Evolutionary conservation across 30 jellyfish, hydroid and myxozoan species (phyloP).

Genomic region (Turritopsis rubra): DNA sequence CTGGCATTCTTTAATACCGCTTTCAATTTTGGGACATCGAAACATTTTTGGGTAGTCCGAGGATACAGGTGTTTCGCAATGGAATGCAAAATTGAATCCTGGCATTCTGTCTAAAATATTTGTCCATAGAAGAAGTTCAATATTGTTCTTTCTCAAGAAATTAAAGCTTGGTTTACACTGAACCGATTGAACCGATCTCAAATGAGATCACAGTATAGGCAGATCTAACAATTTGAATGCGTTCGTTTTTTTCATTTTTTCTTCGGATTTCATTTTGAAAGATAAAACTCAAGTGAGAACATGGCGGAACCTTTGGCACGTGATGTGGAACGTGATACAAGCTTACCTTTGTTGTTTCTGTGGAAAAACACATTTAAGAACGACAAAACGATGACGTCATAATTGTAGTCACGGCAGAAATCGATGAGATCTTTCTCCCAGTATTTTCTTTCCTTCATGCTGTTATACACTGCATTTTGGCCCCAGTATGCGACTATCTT

Average conservation of each 20-base stretch:
- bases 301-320: too few relatives aligned
- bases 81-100: conserved; percentile 90
- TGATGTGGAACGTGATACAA: too few relatives aligned
- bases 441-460: conserved; percentile 48
- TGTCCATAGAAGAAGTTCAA: too few relatives aligned
- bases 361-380: conserved; percentile 76
- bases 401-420: conserved; percentile 64
- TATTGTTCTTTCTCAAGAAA: too few relatives aligned
- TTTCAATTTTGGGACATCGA: conserved; percentile 81
- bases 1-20: conserved; percentile 77
- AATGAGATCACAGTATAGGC: too few relatives aligned
- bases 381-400: conserved; percentile 83
- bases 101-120: conserved; percentile 73
- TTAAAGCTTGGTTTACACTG: too few relatives aligned
- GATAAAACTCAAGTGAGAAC: too few relatives aligned
- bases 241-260: too few relatives aligned
- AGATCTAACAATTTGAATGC: too few relatives aligned
- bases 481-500: conserved; percentile 99
- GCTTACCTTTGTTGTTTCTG: conserved; percentile 76
- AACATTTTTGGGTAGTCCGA: conserved; percentile 69
- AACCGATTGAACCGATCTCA: too few relatives aligned
- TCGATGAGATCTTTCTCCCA: conserved; percentile 92
- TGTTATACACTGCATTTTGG: conserved; percentile 88
- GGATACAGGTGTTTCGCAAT: conserved; percentile 82
- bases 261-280: too few relatives aligned